phyloP scores from a whole-genome alignment of 2,888 invertebrate genomes.

The Celastrina argiolus region DNA sequence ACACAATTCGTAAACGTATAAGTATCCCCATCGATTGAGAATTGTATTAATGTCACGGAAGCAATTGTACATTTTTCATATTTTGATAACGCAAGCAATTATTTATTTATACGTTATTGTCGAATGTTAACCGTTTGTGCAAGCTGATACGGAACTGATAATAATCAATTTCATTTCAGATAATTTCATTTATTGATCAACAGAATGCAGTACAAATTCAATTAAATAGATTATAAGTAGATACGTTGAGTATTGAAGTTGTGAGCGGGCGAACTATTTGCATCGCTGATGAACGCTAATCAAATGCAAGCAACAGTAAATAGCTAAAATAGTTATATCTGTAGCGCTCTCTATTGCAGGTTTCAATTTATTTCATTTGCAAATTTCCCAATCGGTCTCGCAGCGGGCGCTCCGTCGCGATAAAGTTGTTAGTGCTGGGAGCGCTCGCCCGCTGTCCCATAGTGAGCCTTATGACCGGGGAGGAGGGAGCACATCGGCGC shows the following conservation, averaged over 20 bases:
- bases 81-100: no score
- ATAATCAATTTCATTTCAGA: no score
- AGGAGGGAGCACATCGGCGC: background rate
- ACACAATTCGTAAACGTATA: no score
- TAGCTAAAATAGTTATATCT: background rate
- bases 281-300: background rate
- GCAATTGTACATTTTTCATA: no score
- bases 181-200: no score
- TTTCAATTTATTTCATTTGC: slow-evolving; percentile 20
- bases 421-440: background rate
- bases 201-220: no score
- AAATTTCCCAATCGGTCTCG: slow-evolving; percentile 38
- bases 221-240: no score
- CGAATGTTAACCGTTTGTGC: no score
- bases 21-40: no score
- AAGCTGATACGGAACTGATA: no score
- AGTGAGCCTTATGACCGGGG: background rate
- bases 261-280: background rate
- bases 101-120: no score
- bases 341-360: slow-evolving; percentile 11
- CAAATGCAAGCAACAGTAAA: background rate
- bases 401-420: slow-evolving; percentile 36
- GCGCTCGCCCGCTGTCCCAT: background rate
- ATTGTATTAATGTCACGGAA: no score
- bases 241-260: background rate